Conservation (phyloP, 2,797 vertebrate genomes). For the Microchirus variegatus region DNA sequence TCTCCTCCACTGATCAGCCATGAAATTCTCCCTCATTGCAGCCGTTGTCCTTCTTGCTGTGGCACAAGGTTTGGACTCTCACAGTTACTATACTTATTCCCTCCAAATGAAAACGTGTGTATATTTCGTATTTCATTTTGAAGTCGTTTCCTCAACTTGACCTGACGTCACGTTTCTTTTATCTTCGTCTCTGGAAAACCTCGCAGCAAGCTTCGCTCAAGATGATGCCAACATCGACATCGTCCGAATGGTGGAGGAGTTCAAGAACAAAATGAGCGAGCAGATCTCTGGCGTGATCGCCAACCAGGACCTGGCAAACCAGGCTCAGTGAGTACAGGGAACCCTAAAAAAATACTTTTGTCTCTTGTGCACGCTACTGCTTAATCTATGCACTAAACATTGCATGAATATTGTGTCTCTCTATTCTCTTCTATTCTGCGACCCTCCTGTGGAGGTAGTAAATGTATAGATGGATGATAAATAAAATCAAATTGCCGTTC, state of each 20-base stretch:
- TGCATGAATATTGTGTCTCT: no score
- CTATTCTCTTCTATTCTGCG: no score
- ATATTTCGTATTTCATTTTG: neutral
- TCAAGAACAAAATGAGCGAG: constrained; percentile 52
- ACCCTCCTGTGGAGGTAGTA: no score
- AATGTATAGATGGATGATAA: no score
- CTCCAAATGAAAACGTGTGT: neutral
- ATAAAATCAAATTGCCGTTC: neutral
- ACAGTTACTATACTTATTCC: neutral
- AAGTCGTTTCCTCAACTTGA: neutral
- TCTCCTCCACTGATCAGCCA: constrained; percentile 62
- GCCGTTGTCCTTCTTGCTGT: constrained; percentile 64
- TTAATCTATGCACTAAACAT: no score
- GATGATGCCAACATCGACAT: constrained; percentile 36
- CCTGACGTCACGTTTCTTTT: neutral
- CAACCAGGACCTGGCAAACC: constrained; percentile 41
- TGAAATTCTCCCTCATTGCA: constrained; percentile 74
- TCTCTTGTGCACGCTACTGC: no score
- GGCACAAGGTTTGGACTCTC: constrained; percentile 64
- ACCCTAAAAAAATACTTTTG: no score
- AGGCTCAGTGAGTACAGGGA: constrained; percentile 76
- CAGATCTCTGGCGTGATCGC: constrained; percentile 34
- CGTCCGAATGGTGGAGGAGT: constrained; percentile 46
- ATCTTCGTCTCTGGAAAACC: neutral
- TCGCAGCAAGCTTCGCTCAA: constrained; percentile 67